phyloP scores from a whole-genome alignment of 2,888 invertebrate genomes.

The Melanostoma mellinum region DNA sequence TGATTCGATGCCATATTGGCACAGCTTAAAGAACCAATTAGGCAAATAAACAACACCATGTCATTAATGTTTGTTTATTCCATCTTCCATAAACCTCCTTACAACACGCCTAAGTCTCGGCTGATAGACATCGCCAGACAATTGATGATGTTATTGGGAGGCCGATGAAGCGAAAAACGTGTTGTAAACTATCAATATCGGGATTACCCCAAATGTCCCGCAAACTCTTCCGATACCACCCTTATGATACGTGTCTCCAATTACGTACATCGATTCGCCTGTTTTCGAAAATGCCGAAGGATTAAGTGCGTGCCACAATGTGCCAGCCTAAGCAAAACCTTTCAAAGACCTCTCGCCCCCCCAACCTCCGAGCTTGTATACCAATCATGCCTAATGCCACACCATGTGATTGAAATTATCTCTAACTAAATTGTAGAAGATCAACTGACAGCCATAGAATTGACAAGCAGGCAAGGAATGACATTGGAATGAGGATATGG shows the following conservation, averaged over 20 bases:
- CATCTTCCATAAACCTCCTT: background rate
- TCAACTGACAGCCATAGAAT: conserved; percentile 68
- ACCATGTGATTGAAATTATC: conserved; percentile 62
- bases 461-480: conserved; percentile 47
- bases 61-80: background rate
- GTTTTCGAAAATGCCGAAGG: conserved; percentile 55
- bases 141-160: conserved; percentile 44
- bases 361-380: background rate
- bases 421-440: conserved; percentile 58
- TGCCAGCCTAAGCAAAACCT: conserved; percentile 57
- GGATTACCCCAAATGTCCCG: conserved; percentile 45
- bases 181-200: conserved; percentile 51
- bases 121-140: conserved; percentile 52
- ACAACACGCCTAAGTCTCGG: conserved; percentile 21
- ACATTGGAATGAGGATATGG: background rate
- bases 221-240: conserved; percentile 36
- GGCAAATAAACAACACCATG: background rate
- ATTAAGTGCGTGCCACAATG: conserved; percentile 67
- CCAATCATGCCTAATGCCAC: conserved; percentile 55
- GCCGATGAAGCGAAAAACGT: conserved; percentile 50
- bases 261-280: conserved; percentile 52
- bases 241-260: conserved; percentile 53
- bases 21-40: background rate
- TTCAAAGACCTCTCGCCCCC: conserved; percentile 11
- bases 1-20: background rate